A percentile compares a stretch with the other conserved stretches of the same genome.
phyloP scores from a whole-genome alignment of 2,888 invertebrate genomes.

The Lithophane leautieri region DNA sequence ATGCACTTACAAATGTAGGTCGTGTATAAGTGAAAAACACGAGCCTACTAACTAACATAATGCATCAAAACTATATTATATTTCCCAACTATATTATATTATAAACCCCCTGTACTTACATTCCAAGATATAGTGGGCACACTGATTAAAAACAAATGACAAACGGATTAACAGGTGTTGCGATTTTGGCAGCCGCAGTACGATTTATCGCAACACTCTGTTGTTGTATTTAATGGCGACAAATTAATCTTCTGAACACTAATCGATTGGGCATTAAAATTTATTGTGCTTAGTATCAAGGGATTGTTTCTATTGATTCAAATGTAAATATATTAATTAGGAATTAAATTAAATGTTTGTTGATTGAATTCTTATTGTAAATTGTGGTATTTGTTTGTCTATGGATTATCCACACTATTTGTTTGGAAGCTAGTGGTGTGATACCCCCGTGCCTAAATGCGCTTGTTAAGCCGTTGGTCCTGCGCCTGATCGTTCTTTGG shows the following conservation, averaged over 20 bases:
- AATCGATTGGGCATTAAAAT: constrained; percentile 19
- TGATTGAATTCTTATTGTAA: constrained; percentile 11
- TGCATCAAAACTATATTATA: no score
- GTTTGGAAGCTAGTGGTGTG: no score
- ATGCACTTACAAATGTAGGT: no score
- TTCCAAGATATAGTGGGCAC: background rate
- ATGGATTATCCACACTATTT: no score
- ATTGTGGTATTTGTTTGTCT: background rate
- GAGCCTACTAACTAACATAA: no score
- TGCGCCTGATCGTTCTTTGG: no score
- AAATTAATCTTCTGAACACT: constrained; percentile 22
- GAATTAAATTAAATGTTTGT: background rate
- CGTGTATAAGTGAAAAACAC: no score
- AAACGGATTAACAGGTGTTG: constrained; percentile 48
- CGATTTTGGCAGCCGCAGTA: constrained; percentile 33
- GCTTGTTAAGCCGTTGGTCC: no score
- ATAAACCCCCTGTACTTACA: no score
- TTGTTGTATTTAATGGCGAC: constrained; percentile 27
- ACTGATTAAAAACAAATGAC: constrained; percentile 11
- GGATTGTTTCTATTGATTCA: constrained; percentile 15
- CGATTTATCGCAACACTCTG: constrained; percentile 24
- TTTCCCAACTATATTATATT: no score
- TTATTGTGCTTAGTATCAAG: constrained; percentile 14
- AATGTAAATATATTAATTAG: constrained; percentile 1
- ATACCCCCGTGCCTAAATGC: no score